A percentile compares a stretch with the other conserved stretches of the same genome.
These are phyloP conservation scores for Sthenelais limicola DNA, from an alignment of 2,888 invertebrate genomes.

Conservation along the genomic window DNA sequence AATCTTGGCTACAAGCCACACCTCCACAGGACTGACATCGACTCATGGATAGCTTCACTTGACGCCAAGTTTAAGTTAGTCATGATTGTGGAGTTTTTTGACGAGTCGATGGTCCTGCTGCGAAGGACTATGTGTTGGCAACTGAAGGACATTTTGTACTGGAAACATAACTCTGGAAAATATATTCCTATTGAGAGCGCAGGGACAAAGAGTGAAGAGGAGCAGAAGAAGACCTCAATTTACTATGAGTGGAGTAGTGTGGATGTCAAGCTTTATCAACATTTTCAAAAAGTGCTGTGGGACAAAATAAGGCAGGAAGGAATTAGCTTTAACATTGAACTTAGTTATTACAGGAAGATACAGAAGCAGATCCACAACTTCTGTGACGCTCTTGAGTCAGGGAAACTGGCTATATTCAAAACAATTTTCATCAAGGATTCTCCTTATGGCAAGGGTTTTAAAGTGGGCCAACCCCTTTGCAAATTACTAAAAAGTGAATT, in stretches of 20 bases:
- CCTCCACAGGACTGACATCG: conserved; percentile 56
- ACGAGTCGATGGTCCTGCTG: conserved; percentile 68
- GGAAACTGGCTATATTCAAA: neutral
- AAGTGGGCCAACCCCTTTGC: conserved; percentile 23
- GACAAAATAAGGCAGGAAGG: conserved; percentile 55
- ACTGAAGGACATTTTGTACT: conserved; percentile 65
- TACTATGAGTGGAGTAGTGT: conserved; percentile 62
- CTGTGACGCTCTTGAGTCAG: conserved; percentile 12
- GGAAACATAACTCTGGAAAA: conserved; percentile 54
- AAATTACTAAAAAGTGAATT: conserved; percentile 15
- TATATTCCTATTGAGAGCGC: conserved; percentile 48
- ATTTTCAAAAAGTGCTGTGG: conserved; percentile 67
- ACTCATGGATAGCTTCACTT: conserved; percentile 57
- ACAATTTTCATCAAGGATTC: conserved; percentile 36
- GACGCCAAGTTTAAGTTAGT: conserved; percentile 63
- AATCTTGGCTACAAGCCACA: conserved; percentile 67
- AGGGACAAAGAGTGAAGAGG: conserved; percentile 42
- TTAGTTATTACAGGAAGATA: conserved; percentile 38
- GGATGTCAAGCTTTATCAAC: conserved; percentile 65
- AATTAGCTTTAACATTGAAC: conserved; percentile 54
- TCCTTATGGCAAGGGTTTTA: conserved; percentile 18
- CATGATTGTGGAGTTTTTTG: conserved; percentile 68
- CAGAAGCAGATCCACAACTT: conserved; percentile 26
- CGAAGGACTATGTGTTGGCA: conserved; percentile 69
- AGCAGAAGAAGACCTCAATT: conserved; percentile 52